These are phyloP conservation scores for Dryoscopus gambensis DNA, from an alignment of 2,113 vertebrate species.

Conservation along the genomic window DNA sequence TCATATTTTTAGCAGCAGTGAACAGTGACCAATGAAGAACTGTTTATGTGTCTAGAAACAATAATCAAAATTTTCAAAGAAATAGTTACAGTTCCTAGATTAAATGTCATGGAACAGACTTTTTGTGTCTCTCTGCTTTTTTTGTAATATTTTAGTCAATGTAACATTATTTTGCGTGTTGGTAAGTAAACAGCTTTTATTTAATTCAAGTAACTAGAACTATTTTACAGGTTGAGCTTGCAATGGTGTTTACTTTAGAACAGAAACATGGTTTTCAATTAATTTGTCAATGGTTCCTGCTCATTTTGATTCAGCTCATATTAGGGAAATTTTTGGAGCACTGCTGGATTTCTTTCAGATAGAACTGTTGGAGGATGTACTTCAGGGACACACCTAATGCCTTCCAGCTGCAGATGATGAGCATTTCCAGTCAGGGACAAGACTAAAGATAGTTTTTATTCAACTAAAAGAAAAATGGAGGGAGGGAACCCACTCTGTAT, in stretches of 20 bases:
- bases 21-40: background rate
- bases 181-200: background rate
- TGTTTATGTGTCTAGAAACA: background rate
- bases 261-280: background rate
- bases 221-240: background rate
- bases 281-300: background rate
- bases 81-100: background rate
- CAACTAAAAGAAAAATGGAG: background rate
- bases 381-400: background rate
- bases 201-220: background rate
- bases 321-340: background rate
- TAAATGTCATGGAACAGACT: background rate
- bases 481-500: rapidly evolving
- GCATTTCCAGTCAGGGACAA: background rate
- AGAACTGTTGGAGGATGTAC: background rate
- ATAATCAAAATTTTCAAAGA: background rate
- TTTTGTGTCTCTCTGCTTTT: background rate
- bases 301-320: background rate
- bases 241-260: background rate
- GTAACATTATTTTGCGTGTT: background rate
- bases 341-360: background rate
- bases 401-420: background rate
- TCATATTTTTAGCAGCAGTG: background rate
- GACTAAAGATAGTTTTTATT: background rate
- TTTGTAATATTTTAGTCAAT: background rate